phyloP scores from a whole-genome alignment of 2,888 invertebrate species.

The Periphyllus acericola region DNA sequence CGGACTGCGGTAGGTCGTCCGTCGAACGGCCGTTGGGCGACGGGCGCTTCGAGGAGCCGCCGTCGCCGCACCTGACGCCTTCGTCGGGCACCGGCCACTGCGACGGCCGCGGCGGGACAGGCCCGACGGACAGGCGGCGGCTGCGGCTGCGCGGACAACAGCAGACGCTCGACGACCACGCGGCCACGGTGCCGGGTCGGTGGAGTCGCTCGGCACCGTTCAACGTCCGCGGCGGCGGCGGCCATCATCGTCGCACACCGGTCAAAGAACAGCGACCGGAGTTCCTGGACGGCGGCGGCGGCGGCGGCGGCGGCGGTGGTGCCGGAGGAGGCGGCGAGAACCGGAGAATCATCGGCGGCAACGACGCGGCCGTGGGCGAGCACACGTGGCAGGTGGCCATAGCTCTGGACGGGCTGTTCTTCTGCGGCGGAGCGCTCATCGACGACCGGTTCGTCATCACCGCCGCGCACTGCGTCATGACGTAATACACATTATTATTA shows the following conservation, averaged over 20 bases:
- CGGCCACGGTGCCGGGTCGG: not conserved
- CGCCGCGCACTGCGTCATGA: slow-evolving; percentile 67
- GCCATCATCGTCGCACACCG: slow-evolving; percentile 65
- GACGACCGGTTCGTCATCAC: slow-evolving; percentile 66
- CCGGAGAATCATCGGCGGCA: slow-evolving; percentile 66
- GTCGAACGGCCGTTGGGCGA: not conserved
- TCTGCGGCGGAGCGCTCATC: slow-evolving; percentile 68
- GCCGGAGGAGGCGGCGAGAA: slow-evolving; percentile 32
- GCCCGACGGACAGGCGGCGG: not conserved
- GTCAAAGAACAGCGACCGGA: not conserved
- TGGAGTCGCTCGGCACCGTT: not conserved
- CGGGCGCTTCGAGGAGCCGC: not conserved
- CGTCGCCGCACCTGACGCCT: not conserved
- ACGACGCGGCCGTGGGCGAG: slow-evolving; percentile 66
- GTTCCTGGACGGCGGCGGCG: slow-evolving; percentile 63
- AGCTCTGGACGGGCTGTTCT: slow-evolving; percentile 67
- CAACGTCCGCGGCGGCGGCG: not conserved
- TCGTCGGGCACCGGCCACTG: slow-evolving; percentile 3
- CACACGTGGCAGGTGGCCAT: slow-evolving; percentile 68
- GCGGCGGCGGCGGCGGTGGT: slow-evolving; percentile 65
- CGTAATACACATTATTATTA: slow-evolving; percentile 65
- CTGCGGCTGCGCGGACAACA: not conserved
- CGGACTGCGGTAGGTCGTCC: slow-evolving; percentile 25
- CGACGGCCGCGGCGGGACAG: not conserved
- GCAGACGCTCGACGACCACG: not conserved